These are phyloP conservation scores for Artibeus jamaicensis DNA, from an alignment of 2,797 vertebrate species.

Conservation along the genomic window DNA sequence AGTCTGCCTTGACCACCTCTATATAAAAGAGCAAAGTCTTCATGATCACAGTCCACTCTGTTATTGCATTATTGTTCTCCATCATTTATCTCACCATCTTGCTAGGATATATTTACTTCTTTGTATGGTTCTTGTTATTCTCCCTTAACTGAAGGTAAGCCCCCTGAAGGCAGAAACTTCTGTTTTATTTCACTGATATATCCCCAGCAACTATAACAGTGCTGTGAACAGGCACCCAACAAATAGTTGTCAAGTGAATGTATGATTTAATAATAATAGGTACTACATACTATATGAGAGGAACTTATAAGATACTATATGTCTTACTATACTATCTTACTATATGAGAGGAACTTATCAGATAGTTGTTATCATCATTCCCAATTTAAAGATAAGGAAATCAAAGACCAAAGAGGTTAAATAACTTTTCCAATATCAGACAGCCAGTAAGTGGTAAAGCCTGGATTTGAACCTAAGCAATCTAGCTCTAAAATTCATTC, in stretches of 20 bases:
- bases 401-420: not conserved
- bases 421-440: not conserved
- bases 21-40: not conserved
- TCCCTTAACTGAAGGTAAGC: not conserved
- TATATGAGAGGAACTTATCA: not conserved
- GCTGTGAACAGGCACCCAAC: not conserved
- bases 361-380: not conserved
- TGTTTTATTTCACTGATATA: not conserved
- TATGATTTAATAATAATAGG: not conserved
- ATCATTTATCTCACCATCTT: not conserved
- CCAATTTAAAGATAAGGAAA: not conserved
- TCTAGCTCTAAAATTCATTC: not conserved
- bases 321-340: no score
- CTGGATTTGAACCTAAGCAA: constrained; percentile 10
- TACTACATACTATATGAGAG: not conserved
- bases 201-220: not conserved
- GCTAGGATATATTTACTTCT: not conserved
- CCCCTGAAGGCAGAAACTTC: not conserved
- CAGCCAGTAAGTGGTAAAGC: not conserved
- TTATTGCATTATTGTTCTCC: not conserved
- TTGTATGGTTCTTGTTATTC: not conserved
- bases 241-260: constrained; percentile 13
- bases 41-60: not conserved
- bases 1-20: not conserved
- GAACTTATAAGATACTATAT: not conserved